phyloP scores from a whole-genome alignment of 2,888 invertebrate species.

The Coelinius sp. region DNA sequence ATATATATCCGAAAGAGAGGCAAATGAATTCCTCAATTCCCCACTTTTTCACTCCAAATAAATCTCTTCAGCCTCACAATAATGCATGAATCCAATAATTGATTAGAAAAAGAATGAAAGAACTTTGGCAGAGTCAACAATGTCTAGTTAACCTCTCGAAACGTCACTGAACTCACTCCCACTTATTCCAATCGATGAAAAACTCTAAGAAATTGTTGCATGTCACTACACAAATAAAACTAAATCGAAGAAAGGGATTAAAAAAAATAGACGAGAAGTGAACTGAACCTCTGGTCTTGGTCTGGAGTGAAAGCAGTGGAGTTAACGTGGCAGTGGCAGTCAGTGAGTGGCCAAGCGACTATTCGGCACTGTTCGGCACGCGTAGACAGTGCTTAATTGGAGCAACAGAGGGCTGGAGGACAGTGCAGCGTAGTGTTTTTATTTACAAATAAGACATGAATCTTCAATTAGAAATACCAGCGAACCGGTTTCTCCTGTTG shows the following conservation, averaged over 20 bases:
- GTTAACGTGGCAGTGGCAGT: constrained; percentile 14
- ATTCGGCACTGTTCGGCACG: constrained; percentile 21
- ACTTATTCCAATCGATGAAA: neutral
- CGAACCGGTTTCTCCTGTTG: neutral
- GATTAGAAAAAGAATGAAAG: constrained; percentile 6
- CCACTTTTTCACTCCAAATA: neutral
- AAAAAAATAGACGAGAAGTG: neutral
- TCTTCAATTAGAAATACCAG: neutral
- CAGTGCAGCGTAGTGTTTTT: neutral
- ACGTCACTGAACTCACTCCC: neutral
- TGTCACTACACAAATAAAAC: neutral
- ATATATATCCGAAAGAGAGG: neutral
- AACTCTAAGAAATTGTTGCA: neutral
- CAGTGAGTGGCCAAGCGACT: neutral
- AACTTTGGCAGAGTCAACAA: neutral
- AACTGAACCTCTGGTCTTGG: neutral
- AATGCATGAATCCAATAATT: neutral
- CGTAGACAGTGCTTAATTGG: constrained; percentile 20
- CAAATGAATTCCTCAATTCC: neutral
- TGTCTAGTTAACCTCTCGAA: constrained; percentile 10
- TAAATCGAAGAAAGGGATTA: neutral
- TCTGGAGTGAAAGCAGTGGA: constrained; percentile 31
- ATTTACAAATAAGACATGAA: too few relatives aligned
- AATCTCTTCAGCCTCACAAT: neutral
- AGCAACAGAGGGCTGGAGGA: neutral